A percentile compares a stretch with the other conserved stretches of the same genome.
These are phyloP conservation scores for Papilio xuthus DNA, from an alignment of 1,140 invertebrate genomes.

Conservation along the genomic window DNA sequence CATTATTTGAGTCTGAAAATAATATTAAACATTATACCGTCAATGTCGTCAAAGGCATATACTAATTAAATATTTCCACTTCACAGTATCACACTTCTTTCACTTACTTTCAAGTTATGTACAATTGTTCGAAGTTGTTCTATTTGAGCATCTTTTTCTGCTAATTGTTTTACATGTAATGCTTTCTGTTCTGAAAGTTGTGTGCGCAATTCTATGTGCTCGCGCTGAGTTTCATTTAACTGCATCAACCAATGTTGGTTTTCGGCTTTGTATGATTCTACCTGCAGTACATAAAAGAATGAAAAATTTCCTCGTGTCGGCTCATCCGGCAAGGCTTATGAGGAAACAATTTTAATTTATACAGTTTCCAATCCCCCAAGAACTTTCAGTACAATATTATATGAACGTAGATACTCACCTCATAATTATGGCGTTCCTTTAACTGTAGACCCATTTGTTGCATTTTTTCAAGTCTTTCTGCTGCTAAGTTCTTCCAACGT, in stretches of 20 bases:
- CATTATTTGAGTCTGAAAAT: constrained; percentile 74
- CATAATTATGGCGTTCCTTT: constrained; percentile 72
- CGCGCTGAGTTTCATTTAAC: constrained; percentile 65
- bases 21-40: constrained; percentile 37
- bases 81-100: too few species aligned
- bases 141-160: constrained; percentile 75
- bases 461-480: constrained; percentile 75
- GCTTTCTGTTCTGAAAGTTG: constrained; percentile 72
- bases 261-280: constrained; percentile 76
- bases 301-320: not conserved
- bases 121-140: constrained; percentile 69
- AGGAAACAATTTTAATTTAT: too few species aligned
- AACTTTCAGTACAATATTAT: too few species aligned
- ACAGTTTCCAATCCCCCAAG: too few species aligned
- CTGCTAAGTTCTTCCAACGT: constrained; percentile 75
- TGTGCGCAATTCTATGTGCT: constrained; percentile 65
- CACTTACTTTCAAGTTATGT: constrained; percentile 70
- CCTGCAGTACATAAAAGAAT: constrained; percentile 46
- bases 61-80: too few species aligned
- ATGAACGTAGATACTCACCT: constrained; percentile 62
- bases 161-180: constrained; percentile 62
- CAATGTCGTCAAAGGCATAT: too few species aligned
- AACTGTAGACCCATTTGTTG: constrained; percentile 73
- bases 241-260: constrained; percentile 76
- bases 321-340: not conserved